Base-by-base conservation (phyloP, 2,113 vertebrate genomes). In the Cyprinodon variegatus region DNA sequence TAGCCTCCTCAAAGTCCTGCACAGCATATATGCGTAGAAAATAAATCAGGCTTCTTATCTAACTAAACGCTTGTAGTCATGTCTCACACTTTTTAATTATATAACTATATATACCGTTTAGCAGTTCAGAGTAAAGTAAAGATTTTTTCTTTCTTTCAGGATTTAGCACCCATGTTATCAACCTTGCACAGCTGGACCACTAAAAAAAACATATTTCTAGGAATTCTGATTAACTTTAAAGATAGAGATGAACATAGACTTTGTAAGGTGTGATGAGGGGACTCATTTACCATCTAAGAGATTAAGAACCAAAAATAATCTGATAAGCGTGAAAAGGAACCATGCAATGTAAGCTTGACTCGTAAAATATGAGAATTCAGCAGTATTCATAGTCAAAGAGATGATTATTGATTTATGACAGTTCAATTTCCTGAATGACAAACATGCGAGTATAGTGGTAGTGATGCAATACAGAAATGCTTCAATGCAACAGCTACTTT, bases 11-110 rank as follows among this genome's bases (percentile, higher is more conserved):
- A 90, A 90, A 90, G 90, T 91, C 83, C 50, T 57, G 48, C 48
- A 4, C 8, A 53, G 14, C 9, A 41, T 41, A 41, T 41, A 41
- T 41, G 9, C 9, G 9, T 41, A 41, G 9, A 41, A 41, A 50
- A 84, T 89, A 77, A 68, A 85, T 88, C 90, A 85, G 87, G 82
- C 84, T 86, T 83, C 82, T 89, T 86, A 72, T 87, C 81, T 89
- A 84, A 85, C 85, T 91, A 83, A 81, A 91, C 90, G 89, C 90
- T 86, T 87, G 89, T 89, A 93, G 89, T 92, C 90, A 88, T 65
- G 41, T 91, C 91, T 93, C 87, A 89, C 90, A 89, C 86, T 91
- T 92, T 90, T 89, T 90, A 91, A 93, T 90, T 84, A 89, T 86
- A 87, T 86, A 85, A 85, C 89, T 90, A 87, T 80, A 82, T 78